Percentiles rank a stretch among this genome's conserved stretches.
Evolutionary conservation across 2,797 vertebrate species (phyloP).

Genomic region (Brachymystax lenok): DNA sequence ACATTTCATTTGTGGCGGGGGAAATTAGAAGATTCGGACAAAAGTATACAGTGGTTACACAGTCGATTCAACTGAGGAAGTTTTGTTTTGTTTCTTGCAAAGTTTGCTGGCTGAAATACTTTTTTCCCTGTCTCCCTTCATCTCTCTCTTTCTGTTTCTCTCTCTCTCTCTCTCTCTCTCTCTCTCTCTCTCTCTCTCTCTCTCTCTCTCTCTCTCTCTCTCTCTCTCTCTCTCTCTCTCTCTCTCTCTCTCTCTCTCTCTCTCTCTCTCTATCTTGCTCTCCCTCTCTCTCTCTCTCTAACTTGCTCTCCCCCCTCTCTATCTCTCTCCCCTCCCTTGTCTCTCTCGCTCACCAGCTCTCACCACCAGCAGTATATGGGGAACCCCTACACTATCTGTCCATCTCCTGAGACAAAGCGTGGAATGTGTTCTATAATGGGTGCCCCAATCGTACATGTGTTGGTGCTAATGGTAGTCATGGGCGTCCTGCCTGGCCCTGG

Average conservation of each 20-base stretch:
- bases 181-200: neutral
- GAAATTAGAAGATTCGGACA: neutral
- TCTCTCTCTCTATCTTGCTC: slow-evolving; percentile 6
- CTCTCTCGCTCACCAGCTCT: slow-evolving; percentile 23
- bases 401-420: slow-evolving; percentile 59
- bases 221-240: slow-evolving; percentile 7
- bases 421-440: slow-evolving; percentile 77
- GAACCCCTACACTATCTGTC: slow-evolving; percentile 44
- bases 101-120: slow-evolving; percentile 10
- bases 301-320: neutral
- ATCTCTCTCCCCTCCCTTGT: slow-evolving; percentile 13
- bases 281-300: neutral
- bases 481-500: slow-evolving; percentile 70
- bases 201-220: slow-evolving; percentile 6
- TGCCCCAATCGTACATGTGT: slow-evolving; percentile 66
- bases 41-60: neutral
- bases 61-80: neutral
- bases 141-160: neutral
- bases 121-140: neutral
- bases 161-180: neutral
- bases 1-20: neutral
- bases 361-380: slow-evolving; percentile 46
- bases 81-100: neutral
- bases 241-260: neutral
- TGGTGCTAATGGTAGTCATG: slow-evolving; percentile 78